Percentiles rank a stretch among this genome's conserved stretches.
Conservation (phyloP, 2,797 vertebrate species). For the Chaetodon trifasciatus region DNA sequence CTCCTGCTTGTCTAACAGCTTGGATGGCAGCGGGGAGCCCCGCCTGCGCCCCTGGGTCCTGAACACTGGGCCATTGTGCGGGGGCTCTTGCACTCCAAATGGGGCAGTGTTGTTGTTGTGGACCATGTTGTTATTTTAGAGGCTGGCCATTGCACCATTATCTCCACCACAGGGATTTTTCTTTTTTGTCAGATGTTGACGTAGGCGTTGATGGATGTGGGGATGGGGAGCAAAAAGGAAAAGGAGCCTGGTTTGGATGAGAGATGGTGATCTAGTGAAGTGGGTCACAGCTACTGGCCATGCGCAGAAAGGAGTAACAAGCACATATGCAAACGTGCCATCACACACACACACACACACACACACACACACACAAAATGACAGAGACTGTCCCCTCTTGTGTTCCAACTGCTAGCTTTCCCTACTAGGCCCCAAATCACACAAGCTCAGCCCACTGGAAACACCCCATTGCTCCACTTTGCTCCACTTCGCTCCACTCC, state of each 20-base stretch:
- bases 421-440: slow-evolving; percentile 69
- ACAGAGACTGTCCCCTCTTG: slow-evolving; percentile 63
- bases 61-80: slow-evolving; percentile 83
- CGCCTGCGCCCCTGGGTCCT: slow-evolving; percentile 66
- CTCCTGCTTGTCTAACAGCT: slow-evolving; percentile 70
- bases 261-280: slow-evolving; percentile 63
- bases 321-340: slow-evolving; percentile 68
- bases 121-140: slow-evolving; percentile 81
- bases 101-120: slow-evolving; percentile 78
- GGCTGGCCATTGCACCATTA: slow-evolving; percentile 69
- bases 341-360: slow-evolving; percentile 44
- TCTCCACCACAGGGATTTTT: slow-evolving; percentile 64
- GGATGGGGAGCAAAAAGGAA: slow-evolving; percentile 28
- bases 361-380: slow-evolving; percentile 44
- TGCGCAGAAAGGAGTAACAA: slow-evolving; percentile 62
- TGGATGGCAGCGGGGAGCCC: slow-evolving; percentile 73
- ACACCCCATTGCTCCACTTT: slow-evolving; percentile 42
- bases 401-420: slow-evolving; percentile 55
- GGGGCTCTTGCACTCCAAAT: slow-evolving; percentile 73
- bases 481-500: slow-evolving; percentile 36
- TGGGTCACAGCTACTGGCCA: slow-evolving; percentile 69
- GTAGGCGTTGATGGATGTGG: slow-evolving; percentile 56
- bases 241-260: slow-evolving; percentile 52
- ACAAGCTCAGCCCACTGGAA: slow-evolving; percentile 68
- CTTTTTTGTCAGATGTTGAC: slow-evolving; percentile 58